Base-by-base conservation (phyloP, 2,888 invertebrate genomes). In the Ochropleura plecta region DNA sequence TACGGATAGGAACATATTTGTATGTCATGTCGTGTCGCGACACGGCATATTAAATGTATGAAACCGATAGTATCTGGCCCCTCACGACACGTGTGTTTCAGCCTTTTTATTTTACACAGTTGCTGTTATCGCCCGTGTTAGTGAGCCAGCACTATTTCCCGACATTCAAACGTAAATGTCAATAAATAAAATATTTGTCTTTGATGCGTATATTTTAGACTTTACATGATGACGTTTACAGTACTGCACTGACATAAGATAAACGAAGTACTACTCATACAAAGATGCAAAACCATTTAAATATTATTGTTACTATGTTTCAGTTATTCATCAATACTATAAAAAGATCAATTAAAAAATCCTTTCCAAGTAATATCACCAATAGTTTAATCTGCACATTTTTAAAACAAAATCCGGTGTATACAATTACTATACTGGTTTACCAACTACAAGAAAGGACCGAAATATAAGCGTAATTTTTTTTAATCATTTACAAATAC, bases 141-240 rank as follows among this genome's bases (percentile, higher is more conserved):
- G 16, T 30, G 55, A 70, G 49, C 79, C 49, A 46, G 20, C 48
- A 40, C 49, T 3, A 55, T 12, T 51, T 71, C 18, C 18, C 4
- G 18, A 63, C 40, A 5, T 30, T n/a, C 18, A 51, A 62, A 55
- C 48, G 12, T n/a, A 40, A 73, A 40, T 16, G 64, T 53, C 64
- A 80, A 73, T 80, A 51, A 72, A 63, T 63, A 51, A 63, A 71
- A 64, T 57, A 8, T 14, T 55, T 51, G 16, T 5, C 18, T 63
- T n/a, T 3, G 8, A 46, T 72, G 49, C 40, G 57, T 51, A 73
- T 51, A 30, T 44, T 73, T 79, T 42, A 64, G 20, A 9, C 44
- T 62, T 12, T 16, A 53, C 8, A 42, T 44, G 16, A 46, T 49
- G n/a, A 20, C 44, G 12, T 42, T 48, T n/a, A 62, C 48, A 20